Percentiles rank a stretch among this genome's conserved stretches.
Evolutionary conservation across 2,888 invertebrate species (phyloP).

Genomic region (Sarcophaga carnaria): DNA sequence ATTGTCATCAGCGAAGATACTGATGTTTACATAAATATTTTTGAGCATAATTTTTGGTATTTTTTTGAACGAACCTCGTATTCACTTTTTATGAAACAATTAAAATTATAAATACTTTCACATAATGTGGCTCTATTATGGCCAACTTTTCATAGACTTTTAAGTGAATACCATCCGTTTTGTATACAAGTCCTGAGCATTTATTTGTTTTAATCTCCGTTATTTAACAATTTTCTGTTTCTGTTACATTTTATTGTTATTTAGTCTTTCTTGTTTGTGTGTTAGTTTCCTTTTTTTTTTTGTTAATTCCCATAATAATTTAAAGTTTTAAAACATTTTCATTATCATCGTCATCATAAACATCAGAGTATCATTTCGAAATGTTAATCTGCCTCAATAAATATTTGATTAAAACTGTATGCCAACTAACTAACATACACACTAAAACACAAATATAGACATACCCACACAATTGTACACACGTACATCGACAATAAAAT

Average conservation of each 20-base stretch:
- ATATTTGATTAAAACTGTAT: conserved; percentile 22
- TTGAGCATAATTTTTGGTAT: too few relatives aligned
- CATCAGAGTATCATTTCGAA: conserved; percentile 18
- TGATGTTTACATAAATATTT: too few relatives aligned
- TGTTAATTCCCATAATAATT: too few relatives aligned
- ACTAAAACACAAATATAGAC: not conserved
- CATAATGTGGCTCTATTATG: too few relatives aligned
- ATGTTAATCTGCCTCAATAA: conserved; percentile 21
- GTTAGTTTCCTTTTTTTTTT: too few relatives aligned
- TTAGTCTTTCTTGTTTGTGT: too few relatives aligned
- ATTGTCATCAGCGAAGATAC: too few relatives aligned
- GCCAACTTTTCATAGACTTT: too few relatives aligned
- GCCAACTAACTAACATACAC: not conserved
- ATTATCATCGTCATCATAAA: not conserved
- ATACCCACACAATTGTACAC: not conserved
- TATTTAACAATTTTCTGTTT: not conserved
- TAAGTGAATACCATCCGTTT: too few relatives aligned
- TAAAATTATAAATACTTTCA: too few relatives aligned
- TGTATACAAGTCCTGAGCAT: not conserved
- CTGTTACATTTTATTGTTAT: not conserved
- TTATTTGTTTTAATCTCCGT: not conserved
- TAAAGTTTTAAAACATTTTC: not conserved
- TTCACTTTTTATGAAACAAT: too few relatives aligned
- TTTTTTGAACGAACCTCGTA: too few relatives aligned
- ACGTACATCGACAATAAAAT: not conserved